Base-by-base conservation (phyloP, 2,113 vertebrate genomes). In the Lampris incognitus region DNA sequence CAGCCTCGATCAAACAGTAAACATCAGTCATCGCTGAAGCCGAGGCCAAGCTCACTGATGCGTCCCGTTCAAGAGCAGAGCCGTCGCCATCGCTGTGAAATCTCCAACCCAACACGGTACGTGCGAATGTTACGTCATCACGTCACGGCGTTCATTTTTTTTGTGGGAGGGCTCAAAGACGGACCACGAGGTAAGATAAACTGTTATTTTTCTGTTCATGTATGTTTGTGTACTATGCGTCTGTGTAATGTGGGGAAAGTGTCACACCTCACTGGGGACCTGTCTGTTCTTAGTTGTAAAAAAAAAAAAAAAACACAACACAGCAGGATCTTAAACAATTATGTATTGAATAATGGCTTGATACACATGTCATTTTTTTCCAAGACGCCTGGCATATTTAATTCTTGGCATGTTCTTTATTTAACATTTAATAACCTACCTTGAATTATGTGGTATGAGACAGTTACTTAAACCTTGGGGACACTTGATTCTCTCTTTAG, bases 281-380 rank as follows among this genome's bases (percentile, higher is more conserved):
- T 58, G 36, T 36, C 7, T 8, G 4, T 39, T 57, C 9, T 39
- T 72, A 5, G 13, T 6, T n/a, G 46, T 51, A 10, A 62, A 83
- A 58, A 82, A 89, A 74, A 89, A 74, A 91, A 78, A 84, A 91
- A 89, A 88, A 90, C 87, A 86, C 85, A 89, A 93, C 87, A 93
- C 86, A 77, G 61, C 79, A 87, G 69, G 66, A 76, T 91, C 87
- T 92, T 93, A 90, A 93, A 94, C 91, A 94, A 92, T 89, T 78
- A 91, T 94, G 90, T 94, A 92, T 93, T 94, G 91, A 93, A 89
- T 87, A 85, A 93, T 94, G 92, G 89, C 89, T 91, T 93, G 80
- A 79, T 87, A 93, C 93, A 93, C 90, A 92, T 92, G 89, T 90
- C 91, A 91, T 94, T 91, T 74, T 89, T 83, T 92, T 93, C 86